Conservation (phyloP, 2,888 invertebrate genomes). For the Resseliella maxima region DNA sequence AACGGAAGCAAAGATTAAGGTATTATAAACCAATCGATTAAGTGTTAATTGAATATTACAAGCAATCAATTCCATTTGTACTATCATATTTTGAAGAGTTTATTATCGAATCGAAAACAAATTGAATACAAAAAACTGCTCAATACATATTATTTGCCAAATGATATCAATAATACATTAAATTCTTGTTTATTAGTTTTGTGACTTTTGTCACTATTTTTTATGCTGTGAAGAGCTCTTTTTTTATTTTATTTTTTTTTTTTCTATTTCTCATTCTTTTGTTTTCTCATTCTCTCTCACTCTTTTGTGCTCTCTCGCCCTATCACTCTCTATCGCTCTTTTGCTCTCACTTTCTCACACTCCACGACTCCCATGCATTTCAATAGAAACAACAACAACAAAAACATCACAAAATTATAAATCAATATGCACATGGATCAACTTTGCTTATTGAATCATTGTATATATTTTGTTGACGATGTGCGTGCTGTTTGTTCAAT, state of each 20-base stretch:
- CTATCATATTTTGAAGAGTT: no score
- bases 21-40: no score
- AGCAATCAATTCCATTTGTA: no score
- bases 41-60: no score
- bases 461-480: not conserved
- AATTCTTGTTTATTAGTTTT: not conserved
- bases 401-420: not conserved
- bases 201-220: not conserved
- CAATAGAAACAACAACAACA: not conserved
- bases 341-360: not conserved
- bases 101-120: no score
- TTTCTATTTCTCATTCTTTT: no score
- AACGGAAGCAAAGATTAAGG: no score
- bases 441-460: not conserved
- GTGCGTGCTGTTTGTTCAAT: slow-evolving; percentile 43
- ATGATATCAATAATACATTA: no score
- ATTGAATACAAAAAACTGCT: no score
- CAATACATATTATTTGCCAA: no score
- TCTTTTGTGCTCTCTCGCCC: not conserved
- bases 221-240: not conserved
- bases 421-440: slow-evolving; percentile 42
- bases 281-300: not conserved
- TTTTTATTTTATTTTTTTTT: not conserved
- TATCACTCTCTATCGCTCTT: not conserved
- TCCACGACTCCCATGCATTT: not conserved